These are phyloP conservation scores for Gari tellinella DNA, from an alignment of 2,888 invertebrate species.

Conservation along the genomic window DNA sequence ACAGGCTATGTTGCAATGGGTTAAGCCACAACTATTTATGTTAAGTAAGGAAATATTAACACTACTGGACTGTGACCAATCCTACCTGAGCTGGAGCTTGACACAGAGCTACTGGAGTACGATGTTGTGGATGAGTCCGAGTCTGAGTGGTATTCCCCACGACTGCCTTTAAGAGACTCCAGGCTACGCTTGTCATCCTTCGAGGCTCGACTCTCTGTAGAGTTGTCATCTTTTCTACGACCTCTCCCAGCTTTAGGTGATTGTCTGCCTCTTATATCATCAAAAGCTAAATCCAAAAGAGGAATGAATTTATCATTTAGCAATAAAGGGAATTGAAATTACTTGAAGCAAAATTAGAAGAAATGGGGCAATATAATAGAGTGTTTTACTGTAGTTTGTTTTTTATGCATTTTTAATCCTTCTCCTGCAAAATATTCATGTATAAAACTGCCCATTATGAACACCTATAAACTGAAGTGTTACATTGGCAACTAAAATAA, in stretches of 20 bases:
- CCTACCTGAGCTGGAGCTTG: conserved; percentile 29
- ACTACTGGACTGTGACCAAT: no score
- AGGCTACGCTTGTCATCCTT: conserved; percentile 57
- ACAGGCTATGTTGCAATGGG: no score
- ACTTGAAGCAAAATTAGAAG: not conserved
- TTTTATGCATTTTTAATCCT: no score
- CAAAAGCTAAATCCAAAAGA: conserved; percentile 39
- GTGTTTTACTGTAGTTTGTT: no score
- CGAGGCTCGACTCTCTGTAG: conserved; percentile 46
- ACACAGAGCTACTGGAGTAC: conserved; percentile 21
- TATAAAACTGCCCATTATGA: no score
- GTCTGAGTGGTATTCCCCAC: conserved; percentile 43
- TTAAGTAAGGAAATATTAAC: no score
- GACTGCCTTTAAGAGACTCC: conserved; percentile 51
- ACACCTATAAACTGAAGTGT: no score
- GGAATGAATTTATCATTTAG: not conserved
- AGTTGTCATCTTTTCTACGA: conserved; percentile 47
- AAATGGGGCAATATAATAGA: no score
- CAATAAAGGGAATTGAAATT: conserved; percentile 16
- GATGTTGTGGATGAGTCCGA: conserved; percentile 55
- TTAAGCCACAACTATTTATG: no score
- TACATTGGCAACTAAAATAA: no score
- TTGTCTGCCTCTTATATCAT: conserved; percentile 44
- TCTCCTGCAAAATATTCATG: no score
- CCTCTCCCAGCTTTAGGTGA: conserved; percentile 46